A percentile compares a stretch with the other conserved stretches of the same genome.
Evolutionary conservation across 2,113 vertebrate genomes (phyloP).

Genomic region (Myotis davidii): DNA sequence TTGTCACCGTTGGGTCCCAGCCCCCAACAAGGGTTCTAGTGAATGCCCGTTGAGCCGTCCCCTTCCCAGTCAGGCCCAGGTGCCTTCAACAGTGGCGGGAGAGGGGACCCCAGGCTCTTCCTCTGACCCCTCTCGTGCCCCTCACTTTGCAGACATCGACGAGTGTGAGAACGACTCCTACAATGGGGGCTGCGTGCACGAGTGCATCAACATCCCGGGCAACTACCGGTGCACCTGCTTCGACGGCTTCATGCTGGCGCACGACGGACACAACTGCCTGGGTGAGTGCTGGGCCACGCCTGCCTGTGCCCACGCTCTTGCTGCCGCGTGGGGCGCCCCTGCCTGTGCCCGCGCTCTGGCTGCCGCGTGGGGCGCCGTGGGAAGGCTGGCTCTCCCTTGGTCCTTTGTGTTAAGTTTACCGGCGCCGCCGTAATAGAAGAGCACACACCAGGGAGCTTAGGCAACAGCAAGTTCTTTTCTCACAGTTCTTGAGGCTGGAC

Average conservation of each 20-base stretch:
- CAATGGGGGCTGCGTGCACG: slow-evolving; percentile 97
- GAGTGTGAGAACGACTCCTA: slow-evolving; percentile 98
- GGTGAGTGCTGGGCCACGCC: slow-evolving; percentile 85
- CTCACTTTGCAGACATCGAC: slow-evolving; percentile 92
- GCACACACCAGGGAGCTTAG: background rate
- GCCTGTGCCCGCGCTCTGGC: background rate
- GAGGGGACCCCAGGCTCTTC: background rate
- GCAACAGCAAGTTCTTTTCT: background rate
- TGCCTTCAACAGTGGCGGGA: background rate
- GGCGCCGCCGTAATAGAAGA: background rate
- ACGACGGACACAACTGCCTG: slow-evolving; percentile 97
- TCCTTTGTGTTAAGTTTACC: background rate
- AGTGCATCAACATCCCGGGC: slow-evolving; percentile 98
- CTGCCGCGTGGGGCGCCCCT: no score
- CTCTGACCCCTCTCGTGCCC: background rate
- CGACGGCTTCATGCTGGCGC: slow-evolving; percentile 97
- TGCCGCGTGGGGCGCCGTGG: no score
- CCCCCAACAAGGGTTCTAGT: no score
- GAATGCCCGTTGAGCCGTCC: background rate
- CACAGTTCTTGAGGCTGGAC: background rate
- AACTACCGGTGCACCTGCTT: slow-evolving; percentile 99
- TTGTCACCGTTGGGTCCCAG: background rate
- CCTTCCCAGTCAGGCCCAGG: background rate
- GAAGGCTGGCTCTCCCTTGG: no score
- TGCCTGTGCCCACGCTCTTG: no score